phyloP scores from a whole-genome alignment of 2,888 invertebrate genomes.

The Troides helena region DNA sequence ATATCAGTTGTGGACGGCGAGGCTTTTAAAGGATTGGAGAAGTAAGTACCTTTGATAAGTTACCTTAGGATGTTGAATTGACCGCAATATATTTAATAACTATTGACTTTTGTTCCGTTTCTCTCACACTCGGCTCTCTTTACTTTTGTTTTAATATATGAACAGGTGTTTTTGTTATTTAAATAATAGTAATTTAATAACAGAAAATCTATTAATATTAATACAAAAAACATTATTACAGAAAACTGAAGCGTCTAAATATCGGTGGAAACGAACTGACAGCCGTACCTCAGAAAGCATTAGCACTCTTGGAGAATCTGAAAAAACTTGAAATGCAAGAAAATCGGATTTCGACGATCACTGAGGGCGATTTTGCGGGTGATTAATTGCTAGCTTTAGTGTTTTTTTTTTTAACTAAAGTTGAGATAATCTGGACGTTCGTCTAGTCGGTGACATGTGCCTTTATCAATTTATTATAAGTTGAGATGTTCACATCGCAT shows the following conservation, averaged over 20 bases:
- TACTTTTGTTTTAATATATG: too few relatives aligned
- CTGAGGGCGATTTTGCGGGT: constrained; percentile 94
- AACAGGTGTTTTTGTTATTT: too few relatives aligned
- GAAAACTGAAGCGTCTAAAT: constrained; percentile 90
- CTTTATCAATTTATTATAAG: too few relatives aligned
- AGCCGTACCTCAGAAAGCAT: constrained; percentile 88
- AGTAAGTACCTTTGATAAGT: constrained; percentile 79
- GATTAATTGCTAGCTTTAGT: constrained; percentile 30
- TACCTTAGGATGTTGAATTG: constrained; percentile 13
- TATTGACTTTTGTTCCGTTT: not conserved
- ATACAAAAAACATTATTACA: constrained; percentile 46
- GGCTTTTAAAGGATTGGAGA: constrained; percentile 92
- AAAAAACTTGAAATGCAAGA: constrained; percentile 94
- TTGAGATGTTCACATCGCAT: too few relatives aligned
- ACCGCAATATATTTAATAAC: not conserved
- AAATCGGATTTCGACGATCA: constrained; percentile 87
- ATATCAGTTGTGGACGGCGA: constrained; percentile 88
- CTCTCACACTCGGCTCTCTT: not conserved
- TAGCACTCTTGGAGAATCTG: constrained; percentile 88
- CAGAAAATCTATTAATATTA: constrained; percentile 75
- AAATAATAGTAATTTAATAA: constrained; percentile 29
- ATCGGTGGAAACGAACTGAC: constrained; percentile 91
- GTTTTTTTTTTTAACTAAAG: too few relatives aligned
- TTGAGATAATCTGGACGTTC: too few relatives aligned
- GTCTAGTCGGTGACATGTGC: too few relatives aligned